Percentiles rank a stretch among this genome's conserved stretches.
These are phyloP conservation scores for Epinephelus fuscoguttatus DNA, from an alignment of 2,113 vertebrate species.

Conservation along the genomic window DNA sequence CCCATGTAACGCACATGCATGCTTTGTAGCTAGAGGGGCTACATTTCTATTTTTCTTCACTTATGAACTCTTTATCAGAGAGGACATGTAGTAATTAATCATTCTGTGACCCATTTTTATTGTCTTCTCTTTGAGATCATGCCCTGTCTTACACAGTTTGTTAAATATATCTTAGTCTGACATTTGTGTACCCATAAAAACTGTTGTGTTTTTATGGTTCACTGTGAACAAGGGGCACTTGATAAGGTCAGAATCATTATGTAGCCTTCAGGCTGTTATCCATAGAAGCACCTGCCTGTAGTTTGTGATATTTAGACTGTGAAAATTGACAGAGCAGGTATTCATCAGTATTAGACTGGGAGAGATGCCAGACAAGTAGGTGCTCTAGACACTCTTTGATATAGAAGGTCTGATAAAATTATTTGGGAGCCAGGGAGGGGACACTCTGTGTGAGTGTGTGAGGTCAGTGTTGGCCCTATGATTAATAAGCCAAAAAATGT, in stretches of 20 bases:
- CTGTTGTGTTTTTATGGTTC: neutral
- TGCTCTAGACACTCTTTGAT: neutral
- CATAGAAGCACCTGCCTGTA: conserved; percentile 10
- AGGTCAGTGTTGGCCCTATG: neutral
- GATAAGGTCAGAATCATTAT: conserved; percentile 23
- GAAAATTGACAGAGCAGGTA: conserved; percentile 22
- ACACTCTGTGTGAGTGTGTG: neutral
- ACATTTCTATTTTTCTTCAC: conserved; percentile 32
- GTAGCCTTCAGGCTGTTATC: conserved; percentile 13
- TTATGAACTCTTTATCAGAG: conserved; percentile 3
- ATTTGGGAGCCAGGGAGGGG: neutral
- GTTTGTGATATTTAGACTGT: conserved; percentile 17
- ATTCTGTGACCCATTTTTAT: neutral
- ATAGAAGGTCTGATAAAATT: neutral
- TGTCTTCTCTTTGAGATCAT: too few relatives aligned
- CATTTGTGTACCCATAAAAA: neutral
- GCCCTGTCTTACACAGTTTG: too few relatives aligned
- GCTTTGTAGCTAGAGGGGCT: conserved; percentile 30
- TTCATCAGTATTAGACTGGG: conserved; percentile 18
- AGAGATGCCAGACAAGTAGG: neutral
- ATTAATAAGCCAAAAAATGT: neutral
- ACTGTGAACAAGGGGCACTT: neutral
- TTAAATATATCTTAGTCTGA: neutral
- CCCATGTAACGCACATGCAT: conserved; percentile 50
- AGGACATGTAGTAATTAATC: neutral